Conservation (phyloP, 2,797 vertebrate genomes). For the Spinus pinus region DNA sequence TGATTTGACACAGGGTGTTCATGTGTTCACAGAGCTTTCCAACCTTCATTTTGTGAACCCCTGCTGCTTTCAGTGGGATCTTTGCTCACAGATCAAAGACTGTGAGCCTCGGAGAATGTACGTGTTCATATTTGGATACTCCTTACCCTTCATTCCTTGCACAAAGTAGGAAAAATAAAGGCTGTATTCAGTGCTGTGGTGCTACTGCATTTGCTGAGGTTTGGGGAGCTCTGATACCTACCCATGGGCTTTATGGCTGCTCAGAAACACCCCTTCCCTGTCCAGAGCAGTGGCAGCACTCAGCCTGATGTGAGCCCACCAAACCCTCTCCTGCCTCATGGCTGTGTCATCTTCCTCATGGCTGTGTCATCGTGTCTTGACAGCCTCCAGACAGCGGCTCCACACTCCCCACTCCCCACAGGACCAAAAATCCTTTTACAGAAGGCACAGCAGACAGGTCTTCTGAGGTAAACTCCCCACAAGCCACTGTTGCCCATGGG, state of each 20-base stretch:
- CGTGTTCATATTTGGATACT: background rate
- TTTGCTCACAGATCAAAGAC: constrained; percentile 6
- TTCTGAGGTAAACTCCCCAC: accelerated
- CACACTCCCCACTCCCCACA: background rate
- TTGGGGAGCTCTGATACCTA: background rate
- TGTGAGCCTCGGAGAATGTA: background rate
- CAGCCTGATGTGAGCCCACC: background rate
- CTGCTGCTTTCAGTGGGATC: constrained; percentile 4
- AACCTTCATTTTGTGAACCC: constrained; percentile 2
- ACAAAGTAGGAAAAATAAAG: constrained; percentile 15
- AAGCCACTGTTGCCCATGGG: accelerated
- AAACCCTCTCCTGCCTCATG: background rate
- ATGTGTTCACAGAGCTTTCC: background rate
- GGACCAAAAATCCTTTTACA: background rate
- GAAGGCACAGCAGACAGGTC: background rate
- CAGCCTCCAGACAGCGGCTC: background rate
- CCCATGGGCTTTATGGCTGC: accelerated
- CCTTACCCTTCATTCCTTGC: constrained; percentile 14
- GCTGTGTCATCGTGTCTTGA: background rate
- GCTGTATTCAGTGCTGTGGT: background rate
- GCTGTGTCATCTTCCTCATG: accelerated
- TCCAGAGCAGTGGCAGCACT: background rate
- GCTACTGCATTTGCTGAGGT: background rate
- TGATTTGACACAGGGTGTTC: constrained; percentile 11
- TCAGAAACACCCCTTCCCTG: background rate